Base-by-base conservation (phyloP, 1,140 invertebrate genomes). In the Drosophila malerkotliana region DNA sequence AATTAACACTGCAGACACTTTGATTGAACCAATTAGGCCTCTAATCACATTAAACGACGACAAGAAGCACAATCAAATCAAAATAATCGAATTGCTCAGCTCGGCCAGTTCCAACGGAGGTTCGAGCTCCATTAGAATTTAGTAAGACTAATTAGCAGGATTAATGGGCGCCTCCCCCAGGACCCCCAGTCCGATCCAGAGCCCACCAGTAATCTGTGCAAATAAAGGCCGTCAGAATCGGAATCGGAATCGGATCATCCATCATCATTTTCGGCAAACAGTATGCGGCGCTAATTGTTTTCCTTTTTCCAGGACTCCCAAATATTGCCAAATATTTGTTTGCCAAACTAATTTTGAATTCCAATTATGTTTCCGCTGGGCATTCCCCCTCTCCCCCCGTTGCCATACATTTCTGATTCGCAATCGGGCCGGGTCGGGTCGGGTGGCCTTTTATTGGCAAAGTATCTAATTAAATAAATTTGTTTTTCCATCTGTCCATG, bases 1-100 rank as follows among this genome's bases (percentile, higher is more conserved):
- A 81, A 81, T 81, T 81, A 81, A 73, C 62, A 73, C 60, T 41
- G 54, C 73, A 73, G 62, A 71, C 74, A 74, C 72, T 82, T 82
- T 77, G 74, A 82, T 82, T 82, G 59, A 62, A 59, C 52, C 74
- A 82, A 60, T 75, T 68, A 75, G 52, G 32, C 37, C 10, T 14
- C 26, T 64, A 77, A 81, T 81, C 48, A 56, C 30, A 57, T 77
- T 72, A 56, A 60, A 51, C 56, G 47, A 18, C 7, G 28, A 21
- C 41, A 18, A 15, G 41, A 26, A 32, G 54, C 26, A 28, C 52
- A 72, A 56, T 62, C 34, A 24, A n/a, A 71, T 26, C 41, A 37
- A 54, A 53, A 60, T 9, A 60, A 32, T 45, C 56, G 8, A 18
- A 21, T 41, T 14, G 7, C 8, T 9, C 1, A 3, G 9, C 7